Base-by-base conservation (phyloP, 2,797 vertebrate genomes). In the Prunella strophiata region DNA sequence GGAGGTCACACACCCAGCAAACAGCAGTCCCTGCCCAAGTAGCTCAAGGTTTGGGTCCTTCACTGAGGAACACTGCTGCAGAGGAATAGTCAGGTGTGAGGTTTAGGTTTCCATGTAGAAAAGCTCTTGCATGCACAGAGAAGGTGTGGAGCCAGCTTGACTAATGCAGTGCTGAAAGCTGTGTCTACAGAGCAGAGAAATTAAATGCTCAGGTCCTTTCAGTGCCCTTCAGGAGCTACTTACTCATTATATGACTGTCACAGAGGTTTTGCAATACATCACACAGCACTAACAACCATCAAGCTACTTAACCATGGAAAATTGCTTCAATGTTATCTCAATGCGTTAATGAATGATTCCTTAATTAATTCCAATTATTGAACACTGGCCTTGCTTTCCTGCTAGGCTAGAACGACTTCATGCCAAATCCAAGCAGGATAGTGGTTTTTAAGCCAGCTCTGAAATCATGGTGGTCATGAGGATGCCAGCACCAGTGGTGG, bases 361-460 rank as follows among this genome's bases (percentile, higher is more conserved):
- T 67, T 93, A 63, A 95, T 90, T 93, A 90, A 71, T 77, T 83
- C 30, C 63, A 77, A 86, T 79, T 62, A 63, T 30, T 70, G 43
- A 82, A 40, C 16, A 20, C 17, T 67, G 32, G 30, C 36, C 74
- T 66, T 93, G 54, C n/a, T 76, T 88, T 55, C 26, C 48, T 52
- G 17, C 52, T 67, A 63, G 36, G 47, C 30, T 76, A 43, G 55
- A 82, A 68, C 5, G 43, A 62, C 27, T 68, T 81, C 2, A 5
- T 78, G 67, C 40, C 71, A 89, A 84, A 70, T 54, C 32, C 36
- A 62, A 68, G 72, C 13, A 79, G 36, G 13, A 30, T 4, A 73
- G 36, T 20, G 11, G 22, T 57, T 19, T 77, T 90, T 74, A 71
- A 90, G 57, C 30, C 51, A 55, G 30, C 34, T 75, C 66, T 76